Percentiles rank a stretch among this genome's conserved stretches.
Conservation (phyloP, 2,888 invertebrate species). For the Drosophila quinaria region DNA sequence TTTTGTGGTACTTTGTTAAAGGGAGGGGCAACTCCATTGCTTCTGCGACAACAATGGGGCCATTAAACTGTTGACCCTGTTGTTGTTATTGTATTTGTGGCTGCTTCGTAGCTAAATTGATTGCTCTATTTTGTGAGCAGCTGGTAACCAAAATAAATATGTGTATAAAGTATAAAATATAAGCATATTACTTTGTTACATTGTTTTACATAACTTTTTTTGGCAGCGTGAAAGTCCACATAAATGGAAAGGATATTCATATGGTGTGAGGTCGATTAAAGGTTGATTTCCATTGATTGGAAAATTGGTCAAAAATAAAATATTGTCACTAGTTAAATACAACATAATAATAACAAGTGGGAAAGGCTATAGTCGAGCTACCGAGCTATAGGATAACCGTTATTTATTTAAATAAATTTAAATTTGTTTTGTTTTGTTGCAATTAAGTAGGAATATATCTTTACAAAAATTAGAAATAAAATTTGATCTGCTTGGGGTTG, state of each 20-base stretch:
- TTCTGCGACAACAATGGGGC: conserved; percentile 17
- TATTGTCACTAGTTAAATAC: not conserved
- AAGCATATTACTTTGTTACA: conserved; percentile 8
- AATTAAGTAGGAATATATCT: too few species aligned
- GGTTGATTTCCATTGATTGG: not conserved
- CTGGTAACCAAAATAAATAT: conserved; percentile 32
- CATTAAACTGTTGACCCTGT: conserved; percentile 46
- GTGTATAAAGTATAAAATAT: conserved; percentile 4
- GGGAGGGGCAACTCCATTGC: conserved; percentile 33
- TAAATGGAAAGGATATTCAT: not conserved
- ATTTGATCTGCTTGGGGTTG: too few species aligned
- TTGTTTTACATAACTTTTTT: conserved; percentile 1
- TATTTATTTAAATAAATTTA: too few species aligned
- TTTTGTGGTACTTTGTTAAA: conserved; percentile 27
- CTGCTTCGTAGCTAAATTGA: conserved; percentile 34
- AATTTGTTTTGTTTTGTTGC: too few species aligned
- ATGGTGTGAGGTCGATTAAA: not conserved
- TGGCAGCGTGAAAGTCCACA: too few species aligned
- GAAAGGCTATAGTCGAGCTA: too few species aligned
- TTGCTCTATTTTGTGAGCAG: conserved; percentile 43
- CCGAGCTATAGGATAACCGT: too few species aligned
- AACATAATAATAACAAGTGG: not conserved
- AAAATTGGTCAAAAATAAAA: not conserved
- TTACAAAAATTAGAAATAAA: too few species aligned
- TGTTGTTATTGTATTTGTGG: conserved; percentile 10